phyloP scores from a whole-genome alignment of 2,888 invertebrate genomes.

The Apeira syringaria region DNA sequence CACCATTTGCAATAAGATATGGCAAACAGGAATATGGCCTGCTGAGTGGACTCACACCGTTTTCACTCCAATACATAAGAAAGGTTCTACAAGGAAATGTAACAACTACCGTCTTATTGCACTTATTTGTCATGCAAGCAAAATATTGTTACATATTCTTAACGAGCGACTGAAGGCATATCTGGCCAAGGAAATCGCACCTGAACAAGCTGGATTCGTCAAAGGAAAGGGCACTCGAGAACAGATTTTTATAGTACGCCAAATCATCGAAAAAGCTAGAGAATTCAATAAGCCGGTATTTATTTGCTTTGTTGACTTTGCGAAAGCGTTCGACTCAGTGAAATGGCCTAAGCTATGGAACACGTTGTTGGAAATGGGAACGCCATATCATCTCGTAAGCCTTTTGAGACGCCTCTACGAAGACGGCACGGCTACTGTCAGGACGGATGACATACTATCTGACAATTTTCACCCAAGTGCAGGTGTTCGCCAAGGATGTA shows the following conservation, averaged over 20 bases:
- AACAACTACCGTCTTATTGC: slow-evolving; percentile 26
- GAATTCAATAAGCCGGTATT: slow-evolving; percentile 20
- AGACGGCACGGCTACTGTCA: too few species aligned
- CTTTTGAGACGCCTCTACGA: too few species aligned
- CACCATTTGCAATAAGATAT: slow-evolving; percentile 21
- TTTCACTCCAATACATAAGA: slow-evolving; percentile 25
- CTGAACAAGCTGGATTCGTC: slow-evolving; percentile 19
- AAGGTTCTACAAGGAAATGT: slow-evolving; percentile 27
- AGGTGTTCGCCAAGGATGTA: too few species aligned
- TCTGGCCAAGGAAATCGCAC: slow-evolving; percentile 12
- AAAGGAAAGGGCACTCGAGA: slow-evolving; percentile 24
- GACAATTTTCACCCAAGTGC: too few species aligned
- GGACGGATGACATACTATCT: too few species aligned
- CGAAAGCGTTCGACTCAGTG: not conserved
- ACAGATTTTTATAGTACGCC: slow-evolving; percentile 15
- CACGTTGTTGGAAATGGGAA: too few species aligned
- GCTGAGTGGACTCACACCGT: slow-evolving; percentile 24
- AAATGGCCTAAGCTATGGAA: too few species aligned
- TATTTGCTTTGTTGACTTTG: slow-evolving; percentile 4
- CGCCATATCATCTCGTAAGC: too few species aligned
- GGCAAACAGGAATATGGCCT: slow-evolving; percentile 26
- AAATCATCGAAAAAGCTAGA: slow-evolving; percentile 11
- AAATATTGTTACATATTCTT: slow-evolving; percentile 16
- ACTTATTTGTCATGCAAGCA: slow-evolving; percentile 21
- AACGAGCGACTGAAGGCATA: slow-evolving; percentile 10